Conservation (phyloP, 2,113 vertebrate species). For the Telmatochromis sp. region DNA sequence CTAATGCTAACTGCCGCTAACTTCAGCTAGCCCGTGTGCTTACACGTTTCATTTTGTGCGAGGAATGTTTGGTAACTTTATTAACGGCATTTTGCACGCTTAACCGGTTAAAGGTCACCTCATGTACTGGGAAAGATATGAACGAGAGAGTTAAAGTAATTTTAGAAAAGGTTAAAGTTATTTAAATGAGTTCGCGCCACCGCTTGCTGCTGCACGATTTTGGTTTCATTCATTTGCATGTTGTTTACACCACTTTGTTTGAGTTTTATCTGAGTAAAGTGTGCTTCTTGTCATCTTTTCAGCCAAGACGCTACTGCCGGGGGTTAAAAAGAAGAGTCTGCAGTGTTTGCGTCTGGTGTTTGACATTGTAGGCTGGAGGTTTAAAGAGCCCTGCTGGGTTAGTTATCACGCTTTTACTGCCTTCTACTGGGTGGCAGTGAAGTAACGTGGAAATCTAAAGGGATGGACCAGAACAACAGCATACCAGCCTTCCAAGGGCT, state of each 20-base stretch:
- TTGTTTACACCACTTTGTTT: not conserved
- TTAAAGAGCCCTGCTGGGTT: not conserved
- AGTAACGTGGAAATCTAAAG: slow-evolving; percentile 30
- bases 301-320: not conserved
- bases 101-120: fast-evolving
- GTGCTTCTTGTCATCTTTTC: not conserved
- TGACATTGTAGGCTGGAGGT: not conserved
- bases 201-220: not conserved
- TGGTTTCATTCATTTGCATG: not conserved
- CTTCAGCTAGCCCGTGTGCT: not conserved
- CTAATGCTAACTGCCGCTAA: slow-evolving; percentile 15
- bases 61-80: fast-evolving
- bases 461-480: slow-evolving; percentile 98
- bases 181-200: slow-evolving; percentile 18
- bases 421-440: slow-evolving; percentile 22
- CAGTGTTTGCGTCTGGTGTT: not conserved
- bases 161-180: not conserved
- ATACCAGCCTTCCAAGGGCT: slow-evolving; percentile 88
- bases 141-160: not conserved
- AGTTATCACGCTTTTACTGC: not conserved
- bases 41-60: not conserved
- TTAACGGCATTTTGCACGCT: fast-evolving
- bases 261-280: not conserved
- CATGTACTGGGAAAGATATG: fast-evolving
- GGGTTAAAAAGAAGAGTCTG: not conserved